A percentile compares a stretch with the other conserved stretches of the same genome.
Evolutionary conservation across 2,888 invertebrate genomes (phyloP).

Genomic region (Leptinotarsa peninsularis): DNA sequence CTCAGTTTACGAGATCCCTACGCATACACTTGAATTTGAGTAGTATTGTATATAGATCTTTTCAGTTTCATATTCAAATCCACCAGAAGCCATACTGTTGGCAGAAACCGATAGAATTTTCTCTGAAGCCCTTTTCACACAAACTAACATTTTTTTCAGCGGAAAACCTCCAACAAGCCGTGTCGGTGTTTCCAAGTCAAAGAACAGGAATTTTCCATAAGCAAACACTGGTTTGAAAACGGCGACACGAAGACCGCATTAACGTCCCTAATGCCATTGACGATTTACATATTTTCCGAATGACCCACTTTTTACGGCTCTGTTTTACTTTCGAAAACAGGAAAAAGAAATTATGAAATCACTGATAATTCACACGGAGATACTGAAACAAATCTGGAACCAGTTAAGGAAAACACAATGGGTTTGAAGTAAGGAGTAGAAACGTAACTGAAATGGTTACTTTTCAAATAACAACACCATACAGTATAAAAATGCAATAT

Average conservation of each 20-base stretch:
- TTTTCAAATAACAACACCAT: too few relatives aligned
- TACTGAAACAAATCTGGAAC: not conserved
- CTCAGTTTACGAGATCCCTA: too few relatives aligned
- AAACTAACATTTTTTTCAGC: not conserved
- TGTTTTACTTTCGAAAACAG: conserved; percentile 13
- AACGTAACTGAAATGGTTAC: not conserved
- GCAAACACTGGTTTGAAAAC: conserved; percentile 29
- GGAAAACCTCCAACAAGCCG: conserved; percentile 28
- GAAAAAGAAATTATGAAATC: conserved; percentile 9
- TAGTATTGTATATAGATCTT: too few relatives aligned
- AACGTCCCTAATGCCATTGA: conserved; percentile 24
- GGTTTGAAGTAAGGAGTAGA: not conserved
- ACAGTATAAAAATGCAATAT: too few relatives aligned
- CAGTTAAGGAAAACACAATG: not conserved
- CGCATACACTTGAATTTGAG: too few relatives aligned
- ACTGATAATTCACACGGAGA: not conserved
- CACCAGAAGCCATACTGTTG: too few relatives aligned
- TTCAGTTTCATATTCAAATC: too few relatives aligned
- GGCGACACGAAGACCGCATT: conserved; percentile 37
- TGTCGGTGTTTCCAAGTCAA: conserved; percentile 28
- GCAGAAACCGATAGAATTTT: too few relatives aligned
- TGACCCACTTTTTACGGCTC: conserved; percentile 13
- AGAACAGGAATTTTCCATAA: conserved; percentile 35
- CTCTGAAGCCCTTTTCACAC: too few relatives aligned
- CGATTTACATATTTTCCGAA: conserved; percentile 19